phyloP scores from a whole-genome alignment of 2,888 invertebrate genomes.

The Hypolimnas misippus region DNA sequence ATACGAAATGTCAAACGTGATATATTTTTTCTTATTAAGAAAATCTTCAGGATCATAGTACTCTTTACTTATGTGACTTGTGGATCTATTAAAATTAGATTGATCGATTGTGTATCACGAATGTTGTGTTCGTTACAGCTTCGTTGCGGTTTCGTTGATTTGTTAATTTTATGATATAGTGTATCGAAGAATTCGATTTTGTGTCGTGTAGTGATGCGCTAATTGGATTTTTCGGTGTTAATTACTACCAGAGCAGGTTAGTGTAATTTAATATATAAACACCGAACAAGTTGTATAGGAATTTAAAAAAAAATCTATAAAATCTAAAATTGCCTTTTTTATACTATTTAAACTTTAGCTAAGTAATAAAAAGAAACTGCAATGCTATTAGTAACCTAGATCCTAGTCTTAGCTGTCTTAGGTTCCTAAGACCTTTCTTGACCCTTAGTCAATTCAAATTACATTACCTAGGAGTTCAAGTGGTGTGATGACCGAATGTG shows the following conservation, averaged over 20 bases:
- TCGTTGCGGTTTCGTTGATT: constrained; percentile 33
- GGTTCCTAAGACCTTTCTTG: background rate
- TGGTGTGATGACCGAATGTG: background rate
- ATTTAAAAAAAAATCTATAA: too few relatives aligned
- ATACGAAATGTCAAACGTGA: constrained; percentile 7
- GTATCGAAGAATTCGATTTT: constrained; percentile 34
- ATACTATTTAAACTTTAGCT: constrained; percentile 6
- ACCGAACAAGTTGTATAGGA: constrained; percentile 4
- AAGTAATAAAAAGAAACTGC: background rate
- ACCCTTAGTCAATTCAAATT: background rate
- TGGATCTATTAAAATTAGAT: constrained; percentile 27
- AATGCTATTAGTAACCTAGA: background rate
- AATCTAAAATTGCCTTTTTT: background rate
- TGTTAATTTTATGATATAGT: constrained; percentile 39
- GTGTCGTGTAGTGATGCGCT: constrained; percentile 51
- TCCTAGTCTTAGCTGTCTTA: background rate
- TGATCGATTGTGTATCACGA: constrained; percentile 42
- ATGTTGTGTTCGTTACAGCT: constrained; percentile 28
- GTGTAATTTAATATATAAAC: constrained; percentile 29
- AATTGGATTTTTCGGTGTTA: constrained; percentile 41
- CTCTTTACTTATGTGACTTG: constrained; percentile 21
- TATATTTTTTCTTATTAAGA: constrained; percentile 1
- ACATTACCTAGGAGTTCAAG: background rate
- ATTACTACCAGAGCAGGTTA: constrained; percentile 38
- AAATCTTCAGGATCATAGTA: background rate